phyloP scores from a whole-genome alignment of 2,888 invertebrate genomes.

The Abscondita cerata region DNA sequence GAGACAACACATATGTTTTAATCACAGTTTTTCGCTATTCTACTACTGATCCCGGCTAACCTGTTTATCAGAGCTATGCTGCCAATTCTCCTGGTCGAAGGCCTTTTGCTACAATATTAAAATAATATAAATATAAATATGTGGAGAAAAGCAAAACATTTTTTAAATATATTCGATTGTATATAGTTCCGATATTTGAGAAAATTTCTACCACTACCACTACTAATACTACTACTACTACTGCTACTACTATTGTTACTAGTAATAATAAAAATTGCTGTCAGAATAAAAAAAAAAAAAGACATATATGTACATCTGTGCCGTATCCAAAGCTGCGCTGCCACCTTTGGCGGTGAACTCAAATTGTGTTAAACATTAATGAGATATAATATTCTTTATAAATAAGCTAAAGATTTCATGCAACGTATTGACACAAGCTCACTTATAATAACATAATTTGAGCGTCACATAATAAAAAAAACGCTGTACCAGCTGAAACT shows the following conservation, averaged over 20 bases:
- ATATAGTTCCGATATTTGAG: too few relatives aligned
- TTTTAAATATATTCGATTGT: neutral
- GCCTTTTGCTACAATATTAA: constrained; percentile 71
- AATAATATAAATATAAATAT: constrained; percentile 63
- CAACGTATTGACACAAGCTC: too few relatives aligned
- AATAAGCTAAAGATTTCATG: too few relatives aligned
- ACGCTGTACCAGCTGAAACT: constrained; percentile 47
- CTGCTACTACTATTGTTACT: too few relatives aligned
- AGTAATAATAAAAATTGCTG: too few relatives aligned
- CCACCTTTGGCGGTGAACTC: constrained; percentile 17
- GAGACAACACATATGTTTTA: constrained; percentile 56
- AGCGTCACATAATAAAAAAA: constrained; percentile 37
- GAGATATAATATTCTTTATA: too few relatives aligned
- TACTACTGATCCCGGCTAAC: constrained; percentile 63
- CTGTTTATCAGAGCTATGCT: constrained; percentile 66
- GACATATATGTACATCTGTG: constrained; percentile 10
- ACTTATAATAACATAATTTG: constrained; percentile 21
- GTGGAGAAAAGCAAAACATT: constrained; percentile 51
- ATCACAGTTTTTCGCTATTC: constrained; percentile 40
- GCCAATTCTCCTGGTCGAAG: constrained; percentile 83
- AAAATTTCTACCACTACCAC: too few relatives aligned
- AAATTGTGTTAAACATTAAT: constrained; percentile 17
- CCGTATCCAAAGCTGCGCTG: constrained; percentile 27
- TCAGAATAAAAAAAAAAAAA: too few relatives aligned
- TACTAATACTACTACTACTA: too few relatives aligned